Percentiles rank a stretch among this genome's conserved stretches.
These are phyloP conservation scores for Andrena flavipes DNA, from an alignment of 2,888 invertebrate genomes.

Conservation along the genomic window DNA sequence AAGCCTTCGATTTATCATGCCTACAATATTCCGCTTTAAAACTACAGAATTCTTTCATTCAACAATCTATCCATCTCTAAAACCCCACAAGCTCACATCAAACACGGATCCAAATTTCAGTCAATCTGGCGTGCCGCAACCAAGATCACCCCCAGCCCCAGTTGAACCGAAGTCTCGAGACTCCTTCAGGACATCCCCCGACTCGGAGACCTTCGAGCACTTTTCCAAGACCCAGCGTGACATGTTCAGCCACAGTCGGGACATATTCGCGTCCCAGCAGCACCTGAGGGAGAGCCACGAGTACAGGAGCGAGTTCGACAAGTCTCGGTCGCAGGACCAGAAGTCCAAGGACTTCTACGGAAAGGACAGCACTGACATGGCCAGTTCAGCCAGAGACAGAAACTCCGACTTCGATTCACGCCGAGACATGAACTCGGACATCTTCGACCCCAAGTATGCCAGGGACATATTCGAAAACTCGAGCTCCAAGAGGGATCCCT, in stretches of 20 bases:
- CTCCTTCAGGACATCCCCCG: slow-evolving; percentile 80
- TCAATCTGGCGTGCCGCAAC: slow-evolving; percentile 86
- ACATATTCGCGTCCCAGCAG: slow-evolving; percentile 81
- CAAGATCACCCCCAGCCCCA: slow-evolving; percentile 89
- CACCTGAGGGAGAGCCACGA: slow-evolving; percentile 80
- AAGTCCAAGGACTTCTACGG: slow-evolving; percentile 79
- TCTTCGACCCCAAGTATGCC: slow-evolving; percentile 82
- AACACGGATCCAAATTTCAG: slow-evolving; percentile 64
- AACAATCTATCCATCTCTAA: too few relatives aligned
- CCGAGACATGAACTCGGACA: slow-evolving; percentile 79
- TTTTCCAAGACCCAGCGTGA: slow-evolving; percentile 82
- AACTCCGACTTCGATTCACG: slow-evolving; percentile 81
- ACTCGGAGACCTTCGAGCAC: slow-evolving; percentile 81
- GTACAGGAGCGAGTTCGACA: slow-evolving; percentile 74
- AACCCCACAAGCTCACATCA: not conserved
- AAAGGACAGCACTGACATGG: slow-evolving; percentile 80
- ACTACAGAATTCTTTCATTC: too few relatives aligned
- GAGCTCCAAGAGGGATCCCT: slow-evolving; percentile 80
- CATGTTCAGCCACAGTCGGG: slow-evolving; percentile 83
- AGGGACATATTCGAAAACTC: slow-evolving; percentile 83
- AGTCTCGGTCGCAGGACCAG: slow-evolving; percentile 69
- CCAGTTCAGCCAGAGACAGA: slow-evolving; percentile 76
- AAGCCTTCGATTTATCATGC: too few relatives aligned
- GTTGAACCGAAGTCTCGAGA: slow-evolving; percentile 86
- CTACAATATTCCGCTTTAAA: too few relatives aligned